Evolutionary conservation across 2,113 vertebrate genomes (phyloP), one percentile per base, ranked within the genome.

Genomic region (Anolis carolinensis): DNA sequence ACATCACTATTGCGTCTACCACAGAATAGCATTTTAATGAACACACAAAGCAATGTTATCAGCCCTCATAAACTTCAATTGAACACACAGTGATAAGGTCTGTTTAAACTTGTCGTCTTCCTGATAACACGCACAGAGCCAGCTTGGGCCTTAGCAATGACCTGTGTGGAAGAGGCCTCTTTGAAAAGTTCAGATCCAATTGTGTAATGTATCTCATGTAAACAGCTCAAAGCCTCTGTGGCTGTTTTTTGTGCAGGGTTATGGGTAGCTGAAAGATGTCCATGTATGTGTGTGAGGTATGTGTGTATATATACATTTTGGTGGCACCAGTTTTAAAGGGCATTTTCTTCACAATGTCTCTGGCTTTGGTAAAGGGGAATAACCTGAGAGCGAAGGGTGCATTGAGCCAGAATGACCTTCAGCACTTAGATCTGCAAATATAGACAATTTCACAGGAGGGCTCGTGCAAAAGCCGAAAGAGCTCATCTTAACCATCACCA

Each of bases 51-150:
- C 95, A 95, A 92, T 92, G 97, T 98, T 98, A 99, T 98, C 98
- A 97, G 97, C 94, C 96, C 97, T 98, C 98, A 98, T 99, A 99
- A 99, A 99, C 97, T 96, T 97, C 98, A 98, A 99, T 98, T 98
- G 98, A 98, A 97, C 96, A 97, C 97, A 97, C 97, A 98, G 97
- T 89, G 98, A 99, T 99, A 99, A 99, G 97, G 95, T 94, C 97
- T 98, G 97, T 98, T 99, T 99, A 98, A 99, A 98, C 55, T 97
- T 98, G 97, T 97, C 97, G 97, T 98, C 96, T 96, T 96, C 96
- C 95, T 70, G 97, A 98, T 98, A 99, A 98, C 97, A 96, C 90
- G 93, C 90, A 92, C 91, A 94, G 90, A 95, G 94, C 90, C 93
- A 79, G 86, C 20, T 0, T 20, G 5, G 77, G 90, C 91, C 95